These are phyloP conservation scores for Grus americana DNA, from an alignment of 2,113 vertebrate species.

Conservation along the genomic window DNA sequence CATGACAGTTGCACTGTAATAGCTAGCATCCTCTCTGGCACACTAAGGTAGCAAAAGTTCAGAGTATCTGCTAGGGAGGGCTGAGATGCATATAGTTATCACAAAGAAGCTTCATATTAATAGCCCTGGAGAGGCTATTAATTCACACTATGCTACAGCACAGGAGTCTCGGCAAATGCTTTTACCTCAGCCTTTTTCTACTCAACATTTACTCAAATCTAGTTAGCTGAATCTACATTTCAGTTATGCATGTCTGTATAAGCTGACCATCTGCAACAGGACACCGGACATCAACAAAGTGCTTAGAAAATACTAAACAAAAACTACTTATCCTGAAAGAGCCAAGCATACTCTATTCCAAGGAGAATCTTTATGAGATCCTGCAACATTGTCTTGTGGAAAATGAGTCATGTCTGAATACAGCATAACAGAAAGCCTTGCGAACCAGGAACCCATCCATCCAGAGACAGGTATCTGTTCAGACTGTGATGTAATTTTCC, in stretches of 20 bases:
- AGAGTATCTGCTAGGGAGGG: neutral
- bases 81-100: neutral
- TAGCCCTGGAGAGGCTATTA: neutral
- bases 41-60: neutral
- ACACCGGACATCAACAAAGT: neutral
- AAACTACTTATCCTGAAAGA: neutral
- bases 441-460: neutral
- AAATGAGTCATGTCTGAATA: neutral
- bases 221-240: neutral
- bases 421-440: neutral
- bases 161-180: neutral
- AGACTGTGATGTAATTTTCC: neutral
- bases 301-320: neutral
- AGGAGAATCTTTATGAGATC: neutral
- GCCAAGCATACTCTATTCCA: neutral
- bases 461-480: neutral
- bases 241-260: neutral
- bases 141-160: neutral
- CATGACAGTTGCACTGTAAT: neutral
- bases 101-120: neutral
- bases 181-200: neutral
- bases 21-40: neutral
- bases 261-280: neutral
- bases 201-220: neutral
- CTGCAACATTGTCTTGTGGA: neutral